Evolutionary conservation across 2,113 vertebrate species (phyloP), one percentile per base, ranked within the genome.

Genomic region (Siniperca knerii): DNA sequence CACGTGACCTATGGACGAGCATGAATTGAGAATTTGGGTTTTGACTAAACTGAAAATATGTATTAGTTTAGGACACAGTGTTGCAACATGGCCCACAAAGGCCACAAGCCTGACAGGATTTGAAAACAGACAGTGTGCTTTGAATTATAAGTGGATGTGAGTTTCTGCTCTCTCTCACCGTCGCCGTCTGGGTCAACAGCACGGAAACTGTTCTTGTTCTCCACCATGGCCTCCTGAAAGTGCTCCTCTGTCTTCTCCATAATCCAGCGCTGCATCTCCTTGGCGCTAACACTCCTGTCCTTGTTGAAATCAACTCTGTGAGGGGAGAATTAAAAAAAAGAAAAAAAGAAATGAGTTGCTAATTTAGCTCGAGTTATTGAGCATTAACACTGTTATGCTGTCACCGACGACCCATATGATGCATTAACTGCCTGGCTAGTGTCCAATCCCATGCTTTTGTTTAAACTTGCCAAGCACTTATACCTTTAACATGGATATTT

Each of bases 161-260:
- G 11, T 46, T 8, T 48, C 21, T 25, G 11, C 69, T 60, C 52
- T 55, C 52, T 55, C 52, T 94, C 85, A 99, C 98, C 98, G 0
- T 99, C 97, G 0, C 96, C 95, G 13, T 99, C 98, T 0, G 98
- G 98, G 82, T 99, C 98, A 2, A 99, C 98, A 0, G 98, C 97
- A 2, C 66, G 90, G 91, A 99, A 99, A 75, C 97, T 97, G 58
- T 96, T 95, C 85, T 97, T 98, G 90, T 98, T 99, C 88, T 99
- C 98, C 12, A 91, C 86, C 40, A 97, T 94, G 0, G 98, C 98
- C 87, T 99, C 97, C 90, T 98, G 96, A 68, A 98, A 98, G 79
- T 99, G 98, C 86, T 99, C 98, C 6, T 97, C 97, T 0, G 98
- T 99, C 91, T 99, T 99, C 91, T 97, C 96, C 97, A 98, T 98